Evolutionary conservation across 1,140 invertebrate species (phyloP), one percentile per base, ranked within the genome.

Genomic region (Microplitis mediator): DNA sequence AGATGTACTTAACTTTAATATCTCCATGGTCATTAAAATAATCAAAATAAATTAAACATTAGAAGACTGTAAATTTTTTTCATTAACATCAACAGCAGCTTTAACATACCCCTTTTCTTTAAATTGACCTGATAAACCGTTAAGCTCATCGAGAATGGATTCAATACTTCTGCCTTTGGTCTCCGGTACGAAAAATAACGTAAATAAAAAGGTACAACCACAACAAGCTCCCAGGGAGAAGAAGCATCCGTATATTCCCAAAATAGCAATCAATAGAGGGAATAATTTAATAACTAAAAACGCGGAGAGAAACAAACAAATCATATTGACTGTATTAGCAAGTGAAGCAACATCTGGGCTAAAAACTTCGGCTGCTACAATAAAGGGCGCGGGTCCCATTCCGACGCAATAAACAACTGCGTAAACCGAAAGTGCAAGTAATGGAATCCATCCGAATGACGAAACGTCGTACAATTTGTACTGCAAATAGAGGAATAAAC

Each of bases 341-440:
- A 87, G 70, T 39, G 88, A 86, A 54, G 86, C 74, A 0, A 88
- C 77, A 74, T 89, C 80, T 50, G 85, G 77, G 4, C 88, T 88
- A 72, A 93, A 91, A 13, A 92, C 86, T 80, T 93, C 92, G 0
- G 90, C 88, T 56, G 90, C 87, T 0, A 92, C 80, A 2, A 93
- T 83, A 77, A 90, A 91, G 0, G 92, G 91, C 60, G 90, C 79
- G 3, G 84, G 83, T 3, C 88, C 88, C 50, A 87, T 77, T 0
- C 89, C 89, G 0, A 89, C 39, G 13, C 84, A 82, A 61, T 87
- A 89, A 0, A 85, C 81, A 1, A 91, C 79, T 58, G 93, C 89
- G 75, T 89, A 93, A 3, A 89, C 34, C 3, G 88, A 87, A 0
- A 90, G 63, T 3, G 89, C 85, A 0, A 87, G 50, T 0, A 92